Percentiles rank a stretch among this genome's conserved stretches.
These are phyloP conservation scores for Labeo catla DNA, from an alignment of 2,113 vertebrate species.

Conservation along the genomic window DNA sequence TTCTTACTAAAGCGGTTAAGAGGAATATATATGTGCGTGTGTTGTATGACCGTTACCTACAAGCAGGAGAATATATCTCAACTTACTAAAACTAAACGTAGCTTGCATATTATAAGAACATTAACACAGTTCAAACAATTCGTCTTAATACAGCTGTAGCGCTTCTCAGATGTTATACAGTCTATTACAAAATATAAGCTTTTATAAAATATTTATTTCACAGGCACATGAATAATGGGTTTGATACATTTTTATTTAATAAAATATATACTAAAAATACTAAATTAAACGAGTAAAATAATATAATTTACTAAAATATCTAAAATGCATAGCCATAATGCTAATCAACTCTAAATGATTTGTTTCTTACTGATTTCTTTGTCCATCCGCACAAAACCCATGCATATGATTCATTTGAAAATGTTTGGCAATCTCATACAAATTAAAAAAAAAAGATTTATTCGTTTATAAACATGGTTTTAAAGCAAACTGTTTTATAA, in stretches of 20 bases:
- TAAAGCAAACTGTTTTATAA: background rate
- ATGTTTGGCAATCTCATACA: background rate
- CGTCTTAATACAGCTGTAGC: background rate
- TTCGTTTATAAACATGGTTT: constrained; percentile 2
- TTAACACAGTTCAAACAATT: background rate
- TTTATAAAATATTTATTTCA: background rate
- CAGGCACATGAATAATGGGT: background rate
- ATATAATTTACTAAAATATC: background rate
- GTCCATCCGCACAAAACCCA: background rate
- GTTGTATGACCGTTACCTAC: background rate
- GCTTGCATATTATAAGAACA: background rate
- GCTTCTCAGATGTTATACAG: background rate
- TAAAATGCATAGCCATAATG: background rate
- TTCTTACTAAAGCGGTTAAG: background rate
- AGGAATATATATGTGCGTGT: background rate
- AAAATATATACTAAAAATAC: background rate
- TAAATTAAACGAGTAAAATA: background rate
- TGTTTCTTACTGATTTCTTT: background rate
- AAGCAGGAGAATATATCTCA: background rate
- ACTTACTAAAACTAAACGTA: background rate
- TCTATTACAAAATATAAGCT: background rate
- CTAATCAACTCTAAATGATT: background rate
- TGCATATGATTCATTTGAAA: background rate
- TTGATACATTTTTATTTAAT: background rate
- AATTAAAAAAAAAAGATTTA: background rate